Base-by-base conservation (phyloP, 1,140 invertebrate species). In the Geopemphigus sp. region DNA sequence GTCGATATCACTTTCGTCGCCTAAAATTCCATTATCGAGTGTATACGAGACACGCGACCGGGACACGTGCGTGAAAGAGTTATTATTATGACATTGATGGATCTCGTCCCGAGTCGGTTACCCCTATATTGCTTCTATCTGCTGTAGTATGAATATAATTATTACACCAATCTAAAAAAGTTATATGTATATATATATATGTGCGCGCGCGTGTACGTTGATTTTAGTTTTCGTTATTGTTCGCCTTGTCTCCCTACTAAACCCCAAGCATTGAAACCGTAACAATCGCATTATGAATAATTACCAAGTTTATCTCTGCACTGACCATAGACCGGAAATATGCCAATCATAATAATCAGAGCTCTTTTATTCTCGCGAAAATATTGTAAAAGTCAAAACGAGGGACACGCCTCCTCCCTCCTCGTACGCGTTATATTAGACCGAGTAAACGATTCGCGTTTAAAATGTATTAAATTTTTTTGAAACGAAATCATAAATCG, bases 11-110 rank as follows among this genome's bases (percentile, higher is more conserved):
- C 24, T 59, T 78, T 63, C 22, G 17, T 32, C 26, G 74, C 50
- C 57, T 59, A 22, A 78, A 78, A 78, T 78, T 78, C 74, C 74
- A 78, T 78, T 78, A 78, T 78, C 74, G 26, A 50, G 54, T 63
- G 39, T 32, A 63, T 63, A 14, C 17, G 57, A 26, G 57, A 47
- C 74, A 78, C 74, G 74, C 19, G 74, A n/a, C 74, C 57, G n/a
- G 15, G 8, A n/a, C 74, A 63, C 74, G 74, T 78, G 74, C 57
- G 14, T 8, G 57, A 63, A 76, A 78, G 57, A 78, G 57, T 63
- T 78, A 50, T 76, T 61, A 47, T 63, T 29, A 63, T 63, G 57
- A 78, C 74, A 15, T 78, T 78, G 74, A 78, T 78, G 74, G 74
- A 78, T 78, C 57, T 76, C 26, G 39, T 59, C 45, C 45, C n/a